Conservation (phyloP, 2,888 invertebrate species). For the Dynastes maya region DNA sequence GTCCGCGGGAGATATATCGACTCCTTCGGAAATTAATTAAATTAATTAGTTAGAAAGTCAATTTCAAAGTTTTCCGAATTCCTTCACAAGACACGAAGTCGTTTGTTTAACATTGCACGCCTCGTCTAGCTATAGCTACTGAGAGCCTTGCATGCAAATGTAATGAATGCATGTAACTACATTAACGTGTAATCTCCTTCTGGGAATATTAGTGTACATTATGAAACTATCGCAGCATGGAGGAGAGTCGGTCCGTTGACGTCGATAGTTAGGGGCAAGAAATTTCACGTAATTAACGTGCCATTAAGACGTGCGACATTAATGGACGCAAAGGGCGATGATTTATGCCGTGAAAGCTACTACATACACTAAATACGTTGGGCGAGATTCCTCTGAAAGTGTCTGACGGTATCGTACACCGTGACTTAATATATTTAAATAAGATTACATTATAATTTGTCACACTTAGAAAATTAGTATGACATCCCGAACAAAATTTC, state of each 20-base stretch:
- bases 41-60: conserved; percentile 13
- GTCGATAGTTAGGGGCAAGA: neutral
- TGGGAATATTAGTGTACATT: conserved; percentile 1
- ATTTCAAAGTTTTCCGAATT: neutral
- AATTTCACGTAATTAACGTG: conserved; percentile 11
- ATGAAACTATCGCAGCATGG: neutral
- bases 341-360: neutral
- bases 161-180: neutral
- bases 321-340: neutral
- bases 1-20: neutral
- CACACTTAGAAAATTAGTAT: too few relatives aligned
- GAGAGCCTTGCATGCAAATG: too few relatives aligned
- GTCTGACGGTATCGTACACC: too few relatives aligned
- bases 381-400: too few relatives aligned
- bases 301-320: neutral
- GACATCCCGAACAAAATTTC: too few relatives aligned
- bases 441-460: too few relatives aligned
- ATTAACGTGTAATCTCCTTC: conserved; percentile 6
- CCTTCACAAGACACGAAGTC: too few relatives aligned
- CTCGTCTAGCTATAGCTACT: too few relatives aligned
- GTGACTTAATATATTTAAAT: too few relatives aligned
- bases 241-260: neutral
- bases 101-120: too few relatives aligned
- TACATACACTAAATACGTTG: too few relatives aligned
- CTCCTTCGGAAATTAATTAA: conserved; percentile 2